A percentile compares a stretch with the other conserved stretches of the same genome.
These are phyloP conservation scores for Linnaemya vulpina DNA, from an alignment of 2,888 invertebrate genomes.

Conservation along the genomic window DNA sequence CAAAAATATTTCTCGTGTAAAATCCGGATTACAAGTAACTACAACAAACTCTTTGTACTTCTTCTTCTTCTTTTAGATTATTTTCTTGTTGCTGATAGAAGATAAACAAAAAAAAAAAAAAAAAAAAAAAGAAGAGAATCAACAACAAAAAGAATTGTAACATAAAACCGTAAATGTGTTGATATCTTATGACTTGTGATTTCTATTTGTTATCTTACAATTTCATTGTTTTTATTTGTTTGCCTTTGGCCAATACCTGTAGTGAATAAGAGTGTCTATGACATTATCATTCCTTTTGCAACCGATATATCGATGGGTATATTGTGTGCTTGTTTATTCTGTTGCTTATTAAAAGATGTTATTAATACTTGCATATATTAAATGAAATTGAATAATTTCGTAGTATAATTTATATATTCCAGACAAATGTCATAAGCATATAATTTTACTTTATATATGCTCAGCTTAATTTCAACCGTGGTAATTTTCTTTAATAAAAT, in stretches of 20 bases:
- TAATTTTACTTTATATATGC: too few species aligned
- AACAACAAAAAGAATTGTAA: not conserved
- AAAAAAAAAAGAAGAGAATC: too few species aligned
- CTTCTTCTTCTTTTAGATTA: not conserved
- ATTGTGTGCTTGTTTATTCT: not conserved
- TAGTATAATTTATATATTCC: too few species aligned
- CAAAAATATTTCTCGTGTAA: not conserved
- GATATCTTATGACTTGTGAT: not conserved
- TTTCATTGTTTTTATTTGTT: not conserved
- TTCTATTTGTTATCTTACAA: too few species aligned
- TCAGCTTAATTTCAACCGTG: too few species aligned
- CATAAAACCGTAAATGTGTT: constrained; percentile 12
- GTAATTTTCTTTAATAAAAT: too few species aligned
- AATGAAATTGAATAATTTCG: too few species aligned
- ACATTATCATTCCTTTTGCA: not conserved
- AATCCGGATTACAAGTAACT: not conserved
- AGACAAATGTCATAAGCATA: too few species aligned
- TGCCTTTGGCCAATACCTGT: not conserved
- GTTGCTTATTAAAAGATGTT: too few species aligned
- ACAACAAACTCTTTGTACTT: not conserved
- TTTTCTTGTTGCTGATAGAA: not conserved
- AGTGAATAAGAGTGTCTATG: not conserved
- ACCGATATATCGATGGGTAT: not conserved
- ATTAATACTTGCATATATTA: too few species aligned
- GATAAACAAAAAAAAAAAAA: not conserved